These are phyloP conservation scores for Gasteruption jaculator DNA, from an alignment of 2,888 invertebrate species.

Conservation along the genomic window DNA sequence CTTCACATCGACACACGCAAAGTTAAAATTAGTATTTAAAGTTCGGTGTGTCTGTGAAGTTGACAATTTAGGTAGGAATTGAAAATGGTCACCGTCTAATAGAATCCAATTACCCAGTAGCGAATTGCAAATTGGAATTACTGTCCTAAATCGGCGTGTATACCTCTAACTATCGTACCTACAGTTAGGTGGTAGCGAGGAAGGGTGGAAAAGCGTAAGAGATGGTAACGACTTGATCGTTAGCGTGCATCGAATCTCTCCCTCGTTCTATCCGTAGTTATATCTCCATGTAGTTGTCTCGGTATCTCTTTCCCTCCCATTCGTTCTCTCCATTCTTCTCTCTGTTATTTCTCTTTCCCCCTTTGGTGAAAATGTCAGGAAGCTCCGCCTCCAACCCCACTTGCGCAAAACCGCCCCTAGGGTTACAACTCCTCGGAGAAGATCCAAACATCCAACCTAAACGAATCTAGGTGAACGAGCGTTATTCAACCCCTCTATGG, in stretches of 20 bases:
- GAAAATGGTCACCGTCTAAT: conserved; percentile 27
- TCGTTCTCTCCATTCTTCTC: conserved; percentile 18
- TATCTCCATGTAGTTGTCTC: conserved; percentile 10
- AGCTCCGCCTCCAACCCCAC: conserved; percentile 38
- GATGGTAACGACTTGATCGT: conserved; percentile 23
- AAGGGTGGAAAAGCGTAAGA: conserved; percentile 23
- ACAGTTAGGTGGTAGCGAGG: conserved; percentile 17
- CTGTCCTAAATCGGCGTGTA: conserved; percentile 37
- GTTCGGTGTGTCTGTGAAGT: too few relatives aligned
- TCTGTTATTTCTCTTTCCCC: not conserved
- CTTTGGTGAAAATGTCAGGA: conserved; percentile 23
- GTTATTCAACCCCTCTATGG: conserved; percentile 20
- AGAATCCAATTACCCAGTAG: conserved; percentile 37
- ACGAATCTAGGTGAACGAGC: conserved; percentile 29
- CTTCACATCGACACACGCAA: too few relatives aligned
- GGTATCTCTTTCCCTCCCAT: conserved; percentile 17
- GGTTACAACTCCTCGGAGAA: conserved; percentile 37
- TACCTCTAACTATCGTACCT: conserved; percentile 32
- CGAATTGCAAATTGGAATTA: conserved; percentile 41
- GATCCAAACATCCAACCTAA: too few relatives aligned
- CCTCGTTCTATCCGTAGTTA: conserved; percentile 8
- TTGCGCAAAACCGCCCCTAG: conserved; percentile 33
- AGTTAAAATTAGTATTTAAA: too few relatives aligned
- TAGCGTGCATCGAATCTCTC: conserved; percentile 16
- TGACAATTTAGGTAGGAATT: conserved; percentile 9